A percentile compares a stretch with the other conserved stretches of the same genome.
These are phyloP conservation scores for Trachelus tabidus DNA, from an alignment of 2,888 invertebrate species.

Conservation along the genomic window DNA sequence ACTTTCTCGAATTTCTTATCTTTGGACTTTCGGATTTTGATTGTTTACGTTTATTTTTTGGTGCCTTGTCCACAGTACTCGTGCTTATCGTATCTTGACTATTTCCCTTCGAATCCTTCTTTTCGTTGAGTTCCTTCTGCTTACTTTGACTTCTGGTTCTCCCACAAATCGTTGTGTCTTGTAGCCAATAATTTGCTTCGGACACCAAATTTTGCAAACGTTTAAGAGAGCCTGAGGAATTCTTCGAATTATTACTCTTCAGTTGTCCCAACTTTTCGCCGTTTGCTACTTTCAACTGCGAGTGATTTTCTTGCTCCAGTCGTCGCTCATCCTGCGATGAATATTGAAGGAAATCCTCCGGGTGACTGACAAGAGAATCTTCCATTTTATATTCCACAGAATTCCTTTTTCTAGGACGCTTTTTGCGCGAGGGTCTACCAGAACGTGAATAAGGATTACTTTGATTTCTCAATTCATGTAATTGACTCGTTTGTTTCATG, in stretches of 20 bases:
- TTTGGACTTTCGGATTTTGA: background rate
- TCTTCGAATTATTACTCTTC: background rate
- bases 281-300: background rate
- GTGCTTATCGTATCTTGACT: background rate
- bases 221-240: fast-evolving
- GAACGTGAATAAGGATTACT: background rate
- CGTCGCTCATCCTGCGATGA: background rate
- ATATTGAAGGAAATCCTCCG: background rate
- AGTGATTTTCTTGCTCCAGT: background rate
- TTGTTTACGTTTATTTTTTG: background rate
- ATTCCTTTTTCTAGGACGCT: background rate
- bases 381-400: background rate
- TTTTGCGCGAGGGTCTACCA: background rate
- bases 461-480: background rate
- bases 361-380: background rate
- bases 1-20: background rate
- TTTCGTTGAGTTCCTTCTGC: background rate
- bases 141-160: background rate
- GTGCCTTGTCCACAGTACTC: background rate
- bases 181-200: background rate
- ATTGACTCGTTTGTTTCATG: background rate
- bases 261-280: background rate
- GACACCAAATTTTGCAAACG: background rate
- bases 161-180: background rate
- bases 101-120: background rate